Conservation (phyloP, 2,797 vertebrate genomes). For the Etheostoma perlongum region DNA sequence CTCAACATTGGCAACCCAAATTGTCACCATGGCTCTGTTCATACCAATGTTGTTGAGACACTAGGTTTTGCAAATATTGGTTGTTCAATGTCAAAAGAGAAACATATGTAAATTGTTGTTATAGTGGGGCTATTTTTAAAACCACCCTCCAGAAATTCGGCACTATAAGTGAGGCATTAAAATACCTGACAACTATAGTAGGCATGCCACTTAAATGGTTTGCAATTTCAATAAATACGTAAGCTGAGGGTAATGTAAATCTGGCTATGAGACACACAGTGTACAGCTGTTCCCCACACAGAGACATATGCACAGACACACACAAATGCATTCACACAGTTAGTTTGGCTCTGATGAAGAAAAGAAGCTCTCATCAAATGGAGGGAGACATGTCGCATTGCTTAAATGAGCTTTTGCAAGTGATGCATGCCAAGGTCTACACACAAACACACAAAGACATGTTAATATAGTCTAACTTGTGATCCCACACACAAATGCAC, state of each 20-base stretch:
- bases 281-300: slow-evolving; percentile 19
- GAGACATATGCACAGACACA: slow-evolving; percentile 12
- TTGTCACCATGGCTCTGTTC: slow-evolving; percentile 39
- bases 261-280: neutral
- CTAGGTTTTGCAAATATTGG: slow-evolving; percentile 58
- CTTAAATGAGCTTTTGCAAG: slow-evolving; percentile 53
- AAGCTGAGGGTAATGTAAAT: slow-evolving; percentile 22
- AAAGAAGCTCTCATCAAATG: slow-evolving; percentile 37
- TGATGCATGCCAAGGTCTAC: neutral
- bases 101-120: slow-evolving; percentile 46
- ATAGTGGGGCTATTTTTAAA: slow-evolving; percentile 21
- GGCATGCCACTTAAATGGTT: slow-evolving; percentile 18
- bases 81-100: slow-evolving; percentile 59
- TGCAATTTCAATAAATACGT: slow-evolving; percentile 24
- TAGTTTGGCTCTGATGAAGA: slow-evolving; percentile 50
- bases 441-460: slow-evolving; percentile 21
- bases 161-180: slow-evolving; percentile 18
- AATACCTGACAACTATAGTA: neutral
- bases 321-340: slow-evolving; percentile 6
- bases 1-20: slow-evolving; percentile 54
- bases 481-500: slow-evolving; percentile 37
- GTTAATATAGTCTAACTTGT: slow-evolving; percentile 29
- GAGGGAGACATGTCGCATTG: slow-evolving; percentile 56
- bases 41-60: slow-evolving; percentile 37
- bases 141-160: slow-evolving; percentile 11